These are phyloP conservation scores for Hypomecis atomaria DNA, from an alignment of 2,888 invertebrate genomes.

Conservation along the genomic window DNA sequence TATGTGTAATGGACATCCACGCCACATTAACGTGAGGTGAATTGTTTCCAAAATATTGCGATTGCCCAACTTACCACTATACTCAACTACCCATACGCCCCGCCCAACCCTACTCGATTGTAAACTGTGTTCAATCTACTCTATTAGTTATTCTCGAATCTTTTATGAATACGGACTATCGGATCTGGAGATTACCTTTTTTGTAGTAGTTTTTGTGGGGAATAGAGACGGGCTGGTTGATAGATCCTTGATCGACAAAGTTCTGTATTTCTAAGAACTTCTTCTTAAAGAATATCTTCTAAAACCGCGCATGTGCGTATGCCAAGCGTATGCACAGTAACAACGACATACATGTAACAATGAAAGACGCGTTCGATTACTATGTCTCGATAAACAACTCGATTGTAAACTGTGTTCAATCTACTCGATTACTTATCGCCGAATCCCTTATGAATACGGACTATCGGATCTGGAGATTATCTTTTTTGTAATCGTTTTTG, in stretches of 20 bases:
- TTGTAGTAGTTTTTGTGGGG: conserved; percentile 29
- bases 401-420: not conserved
- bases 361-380: not conserved
- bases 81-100: too few species aligned
- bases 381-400: too few species aligned
- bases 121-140: not conserved
- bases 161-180: conserved; percentile 1
- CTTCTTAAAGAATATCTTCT: too few species aligned
- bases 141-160: conserved; percentile 3
- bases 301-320: too few species aligned
- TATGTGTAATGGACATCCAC: too few species aligned
- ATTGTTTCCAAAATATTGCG: too few species aligned
- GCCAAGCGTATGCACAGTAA: too few species aligned
- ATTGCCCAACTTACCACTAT: too few species aligned
- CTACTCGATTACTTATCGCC: conserved; percentile 3
- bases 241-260: conserved; percentile 37
- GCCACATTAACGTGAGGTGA: too few species aligned
- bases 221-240: conserved; percentile 26
- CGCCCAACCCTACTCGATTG: too few species aligned
- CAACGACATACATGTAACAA: too few species aligned
- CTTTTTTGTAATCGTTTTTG: conserved; percentile 32
- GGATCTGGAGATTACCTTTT: conserved; percentile 19
- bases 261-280: too few species aligned
- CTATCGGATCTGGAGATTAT: conserved; percentile 6
- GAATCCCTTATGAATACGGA: conserved; percentile 4